Conservation (phyloP, 2,888 invertebrate species). For the Brenthis hecate region DNA sequence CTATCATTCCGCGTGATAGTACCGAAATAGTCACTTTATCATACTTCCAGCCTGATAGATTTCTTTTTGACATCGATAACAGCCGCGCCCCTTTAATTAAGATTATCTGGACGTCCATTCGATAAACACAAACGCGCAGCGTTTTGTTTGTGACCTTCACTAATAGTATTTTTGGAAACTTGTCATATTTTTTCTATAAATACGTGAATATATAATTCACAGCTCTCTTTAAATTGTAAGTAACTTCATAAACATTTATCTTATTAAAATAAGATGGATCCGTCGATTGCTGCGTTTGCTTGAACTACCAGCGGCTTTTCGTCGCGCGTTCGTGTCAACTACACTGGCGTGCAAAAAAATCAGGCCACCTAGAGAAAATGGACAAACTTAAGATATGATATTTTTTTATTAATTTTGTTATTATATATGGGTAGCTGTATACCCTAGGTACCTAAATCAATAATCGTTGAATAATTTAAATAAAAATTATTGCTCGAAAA, state of each 20-base stretch:
- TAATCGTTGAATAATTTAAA: too few relatives aligned
- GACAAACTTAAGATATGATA: too few relatives aligned
- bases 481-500: too few relatives aligned
- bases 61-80: constrained; percentile 43
- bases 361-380: too few relatives aligned
- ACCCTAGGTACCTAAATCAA: too few relatives aligned
- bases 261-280: too few relatives aligned
- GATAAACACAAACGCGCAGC: constrained; percentile 50
- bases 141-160: constrained; percentile 18
- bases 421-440: too few relatives aligned
- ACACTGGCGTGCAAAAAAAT: too few relatives aligned
- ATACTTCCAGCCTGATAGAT: constrained; percentile 27
- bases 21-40: constrained; percentile 28
- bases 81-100: constrained; percentile 71
- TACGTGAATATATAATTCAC: background rate
- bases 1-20: constrained; percentile 24
- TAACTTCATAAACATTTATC: too few relatives aligned
- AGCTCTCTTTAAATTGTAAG: too few relatives aligned
- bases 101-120: constrained; percentile 62
- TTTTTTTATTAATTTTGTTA: too few relatives aligned
- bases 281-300: background rate
- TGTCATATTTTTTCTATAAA: constrained; percentile 1
- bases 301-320: constrained; percentile 21
- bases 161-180: constrained; percentile 11
- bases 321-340: constrained; percentile 22